Evolutionary conservation across 2,888 invertebrate species (phyloP).

Genomic region (Cosmopolites sordidus): DNA sequence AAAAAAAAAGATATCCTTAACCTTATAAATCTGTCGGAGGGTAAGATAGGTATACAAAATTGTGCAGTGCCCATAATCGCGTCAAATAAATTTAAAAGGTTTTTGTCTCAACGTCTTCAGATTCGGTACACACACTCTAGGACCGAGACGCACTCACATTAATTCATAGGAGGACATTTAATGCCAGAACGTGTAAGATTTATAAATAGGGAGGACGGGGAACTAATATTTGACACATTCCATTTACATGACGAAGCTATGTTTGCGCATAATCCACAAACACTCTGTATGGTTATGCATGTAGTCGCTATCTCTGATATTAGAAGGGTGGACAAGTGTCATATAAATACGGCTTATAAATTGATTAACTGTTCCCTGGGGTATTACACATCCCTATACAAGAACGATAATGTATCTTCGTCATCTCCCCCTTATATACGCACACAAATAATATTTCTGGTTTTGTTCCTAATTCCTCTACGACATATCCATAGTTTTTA

Average conservation of each 20-base stretch:
- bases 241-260: conserved; percentile 18
- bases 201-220: conserved; percentile 16
- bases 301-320: conserved; percentile 14
- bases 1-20: background rate
- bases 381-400: conserved; percentile 11
- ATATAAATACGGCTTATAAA: conserved; percentile 23
- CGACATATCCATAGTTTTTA: no score
- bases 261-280: conserved; percentile 22
- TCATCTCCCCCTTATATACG: conserved; percentile 8
- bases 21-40: conserved; percentile 1
- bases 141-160: conserved; percentile 12
- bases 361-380: conserved; percentile 23
- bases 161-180: conserved; percentile 20
- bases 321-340: conserved; percentile 23
- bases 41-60: background rate
- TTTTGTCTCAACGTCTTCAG: conserved; percentile 1
- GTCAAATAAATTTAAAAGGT: conserved; percentile 1
- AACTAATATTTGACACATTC: conserved; percentile 23
- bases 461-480: no score
- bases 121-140: background rate
- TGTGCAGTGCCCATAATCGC: background rate
- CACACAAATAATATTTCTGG: no score
- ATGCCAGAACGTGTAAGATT: conserved; percentile 19
- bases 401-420: conserved; percentile 19
- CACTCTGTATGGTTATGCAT: conserved; percentile 19